These are phyloP conservation scores for Zaprionus kolodkinae DNA, from an alignment of 1,140 invertebrate species.

Conservation along the genomic window DNA sequence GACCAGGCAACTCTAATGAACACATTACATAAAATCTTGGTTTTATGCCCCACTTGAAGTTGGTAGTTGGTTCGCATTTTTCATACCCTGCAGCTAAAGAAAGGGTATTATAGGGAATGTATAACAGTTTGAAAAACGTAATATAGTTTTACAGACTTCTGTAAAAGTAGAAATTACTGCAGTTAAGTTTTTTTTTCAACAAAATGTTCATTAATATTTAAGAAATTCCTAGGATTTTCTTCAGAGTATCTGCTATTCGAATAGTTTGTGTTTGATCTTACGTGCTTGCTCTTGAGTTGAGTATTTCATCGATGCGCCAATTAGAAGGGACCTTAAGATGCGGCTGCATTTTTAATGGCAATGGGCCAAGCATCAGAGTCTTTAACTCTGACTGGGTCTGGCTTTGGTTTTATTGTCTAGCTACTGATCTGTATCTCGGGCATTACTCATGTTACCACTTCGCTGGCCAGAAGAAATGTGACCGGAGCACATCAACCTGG, in stretches of 20 bases:
- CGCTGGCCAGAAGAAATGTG: slow-evolving; percentile 61
- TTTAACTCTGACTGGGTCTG: slow-evolving; percentile 1
- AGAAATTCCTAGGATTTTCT: no score
- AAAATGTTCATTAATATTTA: no score
- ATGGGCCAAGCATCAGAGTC: slow-evolving; percentile 38
- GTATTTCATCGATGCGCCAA: slow-evolving; percentile 60
- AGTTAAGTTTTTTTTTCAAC: no score
- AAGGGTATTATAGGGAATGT: not conserved
- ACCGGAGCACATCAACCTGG: slow-evolving; percentile 66
- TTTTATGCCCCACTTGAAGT: slow-evolving; percentile 73
- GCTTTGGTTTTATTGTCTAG: slow-evolving; percentile 73
- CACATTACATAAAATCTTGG: slow-evolving; percentile 80
- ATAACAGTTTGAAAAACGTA: not conserved
- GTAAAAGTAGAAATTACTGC: not conserved
- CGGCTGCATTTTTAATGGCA: slow-evolving; percentile 65
- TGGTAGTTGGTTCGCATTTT: slow-evolving; percentile 34
- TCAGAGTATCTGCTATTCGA: not conserved
- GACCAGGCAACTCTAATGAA: slow-evolving; percentile 67
- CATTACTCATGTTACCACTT: slow-evolving; percentile 70
- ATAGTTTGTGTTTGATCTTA: not conserved
- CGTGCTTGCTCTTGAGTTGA: slow-evolving; percentile 11
- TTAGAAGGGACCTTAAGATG: slow-evolving; percentile 64
- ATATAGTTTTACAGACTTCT: not conserved
- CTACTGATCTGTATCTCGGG: slow-evolving; percentile 77
- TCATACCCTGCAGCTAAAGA: slow-evolving; percentile 9